These are phyloP conservation scores for Piscicola geometra DNA, from an alignment of 2,888 invertebrate genomes.

Conservation along the genomic window DNA sequence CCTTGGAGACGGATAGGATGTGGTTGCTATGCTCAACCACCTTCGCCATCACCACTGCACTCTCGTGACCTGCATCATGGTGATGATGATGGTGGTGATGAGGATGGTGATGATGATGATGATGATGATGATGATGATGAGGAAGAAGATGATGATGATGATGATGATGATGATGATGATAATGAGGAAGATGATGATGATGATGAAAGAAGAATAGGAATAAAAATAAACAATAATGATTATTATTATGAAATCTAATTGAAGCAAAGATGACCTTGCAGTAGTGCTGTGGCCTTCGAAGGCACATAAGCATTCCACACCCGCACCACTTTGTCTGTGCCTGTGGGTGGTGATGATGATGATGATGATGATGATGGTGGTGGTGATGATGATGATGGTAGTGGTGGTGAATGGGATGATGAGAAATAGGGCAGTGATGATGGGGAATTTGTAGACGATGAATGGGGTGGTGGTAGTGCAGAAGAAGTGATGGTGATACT, in stretches of 20 bases:
- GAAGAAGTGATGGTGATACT: background rate
- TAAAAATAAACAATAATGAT: background rate
- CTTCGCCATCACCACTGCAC: slow-evolving; percentile 54
- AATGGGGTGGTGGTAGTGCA: background rate
- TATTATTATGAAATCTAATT: too few species aligned
- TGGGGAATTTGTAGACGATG: background rate
- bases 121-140: too few species aligned
- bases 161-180: slow-evolving; percentile 7
- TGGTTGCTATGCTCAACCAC: slow-evolving; percentile 55
- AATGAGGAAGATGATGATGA: background rate
- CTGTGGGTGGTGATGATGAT: slow-evolving; percentile 43
- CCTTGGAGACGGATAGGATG: slow-evolving; percentile 56
- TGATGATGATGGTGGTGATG: background rate
- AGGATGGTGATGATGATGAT: too few species aligned
- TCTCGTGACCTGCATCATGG: slow-evolving; percentile 47
- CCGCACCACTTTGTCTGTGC: slow-evolving; percentile 55
- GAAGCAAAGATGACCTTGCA: slow-evolving; percentile 51
- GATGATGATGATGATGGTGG: slow-evolving; percentile 15
- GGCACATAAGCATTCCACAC: slow-evolving; percentile 57
- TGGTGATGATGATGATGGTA: slow-evolving; percentile 12
- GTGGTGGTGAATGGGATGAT: background rate
- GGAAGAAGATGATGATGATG: background rate
- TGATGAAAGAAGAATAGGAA: background rate
- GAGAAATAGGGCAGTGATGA: background rate
- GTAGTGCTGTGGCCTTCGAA: slow-evolving; percentile 55